These are phyloP conservation scores for Corbicula japonica DNA, from an alignment of 2,888 invertebrate species.

Conservation along the genomic window DNA sequence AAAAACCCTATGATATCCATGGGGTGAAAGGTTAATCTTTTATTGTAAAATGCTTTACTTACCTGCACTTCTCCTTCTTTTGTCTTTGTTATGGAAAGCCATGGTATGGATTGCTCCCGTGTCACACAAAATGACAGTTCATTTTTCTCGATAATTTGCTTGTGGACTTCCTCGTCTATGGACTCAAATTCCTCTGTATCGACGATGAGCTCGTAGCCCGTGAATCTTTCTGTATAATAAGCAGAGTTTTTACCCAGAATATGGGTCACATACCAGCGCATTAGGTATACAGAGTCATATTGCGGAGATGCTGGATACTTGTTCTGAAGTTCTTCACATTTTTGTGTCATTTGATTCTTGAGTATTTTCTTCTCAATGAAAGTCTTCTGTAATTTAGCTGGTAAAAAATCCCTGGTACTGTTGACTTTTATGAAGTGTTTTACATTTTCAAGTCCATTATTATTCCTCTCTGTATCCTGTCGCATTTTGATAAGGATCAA, in stretches of 20 bases:
- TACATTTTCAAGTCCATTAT: slow-evolving; percentile 5
- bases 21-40: no score
- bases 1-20: no score
- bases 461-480: slow-evolving; percentile 15
- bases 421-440: slow-evolving; percentile 8
- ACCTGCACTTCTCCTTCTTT: no score
- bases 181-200: slow-evolving; percentile 14
- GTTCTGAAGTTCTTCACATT: slow-evolving; percentile 11
- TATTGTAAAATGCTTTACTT: no score
- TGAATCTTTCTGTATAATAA: slow-evolving; percentile 16
- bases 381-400: slow-evolving; percentile 9
- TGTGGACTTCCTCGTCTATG: slow-evolving; percentile 11
- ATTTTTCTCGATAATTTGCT: no score
- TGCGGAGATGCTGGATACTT: neutral
- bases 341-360: slow-evolving; percentile 5
- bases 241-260: slow-evolving; percentile 3
- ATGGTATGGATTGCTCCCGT: no score
- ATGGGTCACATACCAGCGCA: slow-evolving; percentile 19
- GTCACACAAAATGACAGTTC: no score
- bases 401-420: slow-evolving; percentile 22
- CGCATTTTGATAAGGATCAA: slow-evolving; percentile 24
- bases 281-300: slow-evolving; percentile 7
- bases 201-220: slow-evolving; percentile 6
- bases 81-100: no score
- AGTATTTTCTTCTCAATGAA: slow-evolving; percentile 19